Evolutionary conservation across 2,113 vertebrate genomes (phyloP).

Genomic region (Falcunculus frontatus): DNA sequence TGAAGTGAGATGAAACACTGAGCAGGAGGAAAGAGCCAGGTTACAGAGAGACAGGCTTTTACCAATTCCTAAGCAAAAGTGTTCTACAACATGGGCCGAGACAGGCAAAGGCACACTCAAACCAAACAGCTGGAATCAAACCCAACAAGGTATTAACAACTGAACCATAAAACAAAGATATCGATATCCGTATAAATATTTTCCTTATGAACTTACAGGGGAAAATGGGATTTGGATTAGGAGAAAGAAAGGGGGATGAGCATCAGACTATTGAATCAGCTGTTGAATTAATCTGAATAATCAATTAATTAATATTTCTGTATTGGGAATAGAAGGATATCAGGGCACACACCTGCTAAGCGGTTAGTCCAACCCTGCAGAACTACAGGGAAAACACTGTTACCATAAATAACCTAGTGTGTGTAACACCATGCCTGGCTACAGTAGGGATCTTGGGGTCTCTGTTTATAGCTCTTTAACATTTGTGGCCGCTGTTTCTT

Average conservation of each 20-base stretch:
- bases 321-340: background rate
- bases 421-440: background rate
- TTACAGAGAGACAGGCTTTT: background rate
- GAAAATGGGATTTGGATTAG: background rate
- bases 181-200: background rate
- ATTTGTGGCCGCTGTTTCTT: background rate
- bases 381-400: background rate
- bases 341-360: background rate
- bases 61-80: background rate
- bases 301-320: background rate
- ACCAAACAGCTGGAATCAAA: background rate
- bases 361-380: background rate
- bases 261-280: background rate
- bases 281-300: background rate
- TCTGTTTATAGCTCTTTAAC: background rate
- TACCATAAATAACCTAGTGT: background rate
- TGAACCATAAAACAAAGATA: background rate
- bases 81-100: background rate
- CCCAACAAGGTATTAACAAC: background rate
- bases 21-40: background rate
- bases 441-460: background rate
- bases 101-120: background rate
- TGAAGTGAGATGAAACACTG: background rate
- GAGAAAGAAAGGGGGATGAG: background rate
- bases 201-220: background rate